These are phyloP conservation scores for Ictalurus furcatus DNA, from an alignment of 2,113 vertebrate genomes.

Conservation along the genomic window DNA sequence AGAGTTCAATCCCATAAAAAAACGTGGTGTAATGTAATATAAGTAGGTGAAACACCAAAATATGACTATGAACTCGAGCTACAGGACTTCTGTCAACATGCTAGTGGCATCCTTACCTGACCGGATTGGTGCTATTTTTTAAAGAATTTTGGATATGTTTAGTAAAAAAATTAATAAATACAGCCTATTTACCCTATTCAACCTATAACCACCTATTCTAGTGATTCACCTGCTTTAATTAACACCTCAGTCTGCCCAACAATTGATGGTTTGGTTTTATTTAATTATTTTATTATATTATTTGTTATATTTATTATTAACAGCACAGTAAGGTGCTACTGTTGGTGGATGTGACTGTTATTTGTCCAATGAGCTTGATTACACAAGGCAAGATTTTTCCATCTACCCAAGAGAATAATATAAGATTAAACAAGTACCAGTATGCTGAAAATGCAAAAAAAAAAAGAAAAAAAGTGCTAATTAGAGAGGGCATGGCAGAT, in stretches of 20 bases:
- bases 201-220: background rate
- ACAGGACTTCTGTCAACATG: background rate
- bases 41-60: background rate
- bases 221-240: background rate
- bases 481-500: background rate
- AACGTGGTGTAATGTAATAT: too few species aligned
- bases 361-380: background rate
- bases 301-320: background rate
- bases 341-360: background rate
- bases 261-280: background rate
- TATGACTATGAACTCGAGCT: background rate
- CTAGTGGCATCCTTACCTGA: background rate
- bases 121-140: too few species aligned
- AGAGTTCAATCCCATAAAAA: too few species aligned
- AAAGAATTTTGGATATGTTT: background rate
- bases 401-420: background rate
- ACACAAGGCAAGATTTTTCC: background rate
- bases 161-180: background rate
- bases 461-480: background rate
- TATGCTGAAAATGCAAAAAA: background rate
- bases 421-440: background rate
- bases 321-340: background rate
- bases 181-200: too few species aligned
- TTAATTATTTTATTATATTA: background rate
- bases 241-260: background rate